These are phyloP conservation scores for Hipparchia sbordonii DNA, from an alignment of 2,888 invertebrate species.

Conservation along the genomic window DNA sequence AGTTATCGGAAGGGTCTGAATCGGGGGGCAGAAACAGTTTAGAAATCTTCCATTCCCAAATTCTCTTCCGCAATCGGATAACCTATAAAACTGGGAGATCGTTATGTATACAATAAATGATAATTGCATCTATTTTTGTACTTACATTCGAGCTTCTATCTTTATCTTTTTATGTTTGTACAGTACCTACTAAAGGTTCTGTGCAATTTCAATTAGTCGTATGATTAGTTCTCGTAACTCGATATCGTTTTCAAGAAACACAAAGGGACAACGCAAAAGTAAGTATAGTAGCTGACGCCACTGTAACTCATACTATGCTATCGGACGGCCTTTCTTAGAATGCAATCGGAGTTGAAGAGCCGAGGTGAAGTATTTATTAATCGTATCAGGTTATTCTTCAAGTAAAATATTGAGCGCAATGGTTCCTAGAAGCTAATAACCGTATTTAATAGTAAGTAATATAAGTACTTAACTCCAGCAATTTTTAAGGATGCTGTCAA, in stretches of 20 bases:
- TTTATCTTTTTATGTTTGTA: background rate
- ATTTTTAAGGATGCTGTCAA: background rate
- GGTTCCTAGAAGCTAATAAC: slow-evolving; percentile 36
- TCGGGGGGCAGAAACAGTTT: too few species aligned
- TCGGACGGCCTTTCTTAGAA: slow-evolving; percentile 69
- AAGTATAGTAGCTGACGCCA: slow-evolving; percentile 59
- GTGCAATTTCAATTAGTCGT: slow-evolving; percentile 66
- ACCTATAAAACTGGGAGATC: too few species aligned
- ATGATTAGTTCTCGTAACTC: slow-evolving; percentile 68
- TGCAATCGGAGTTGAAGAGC: slow-evolving; percentile 63
- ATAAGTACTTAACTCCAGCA: background rate
- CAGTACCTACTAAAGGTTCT: slow-evolving; percentile 39
- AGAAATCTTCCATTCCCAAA: too few species aligned
- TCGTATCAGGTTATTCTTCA: slow-evolving; percentile 70
- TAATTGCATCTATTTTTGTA: too few species aligned
- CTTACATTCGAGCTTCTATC: too few species aligned
- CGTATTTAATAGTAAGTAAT: slow-evolving; percentile 6
- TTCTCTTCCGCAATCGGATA: too few species aligned
- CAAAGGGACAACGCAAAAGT: slow-evolving; percentile 48
- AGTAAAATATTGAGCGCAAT: slow-evolving; percentile 39
- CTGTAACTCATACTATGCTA: slow-evolving; percentile 63
- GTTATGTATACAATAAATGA: too few species aligned
- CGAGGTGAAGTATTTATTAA: slow-evolving; percentile 67
- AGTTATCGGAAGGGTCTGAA: too few species aligned
- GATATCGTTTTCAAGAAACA: slow-evolving; percentile 48